These are phyloP conservation scores for Gymnoscelis rufifasciata DNA, from an alignment of 2,888 invertebrate species.

Conservation along the genomic window DNA sequence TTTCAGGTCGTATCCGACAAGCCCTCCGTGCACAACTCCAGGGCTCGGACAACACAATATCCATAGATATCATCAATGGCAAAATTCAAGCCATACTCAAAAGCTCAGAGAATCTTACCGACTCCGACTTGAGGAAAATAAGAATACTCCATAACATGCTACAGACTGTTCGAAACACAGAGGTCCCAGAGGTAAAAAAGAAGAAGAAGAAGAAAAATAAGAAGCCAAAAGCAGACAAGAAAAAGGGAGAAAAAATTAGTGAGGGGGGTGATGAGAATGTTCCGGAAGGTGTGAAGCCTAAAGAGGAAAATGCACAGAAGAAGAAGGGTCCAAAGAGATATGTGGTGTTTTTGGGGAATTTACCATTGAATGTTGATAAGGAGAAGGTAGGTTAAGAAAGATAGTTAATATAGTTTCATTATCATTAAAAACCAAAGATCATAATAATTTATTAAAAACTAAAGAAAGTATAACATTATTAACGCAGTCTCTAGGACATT, in stretches of 20 bases:
- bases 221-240: slow-evolving; percentile 13
- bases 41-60: slow-evolving; percentile 29
- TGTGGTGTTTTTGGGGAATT: slow-evolving; percentile 69
- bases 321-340: slow-evolving; percentile 64
- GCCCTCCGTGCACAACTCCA: slow-evolving; percentile 48
- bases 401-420: no score
- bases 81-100: slow-evolving; percentile 53
- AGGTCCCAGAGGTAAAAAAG: slow-evolving; percentile 7
- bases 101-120: slow-evolving; percentile 37
- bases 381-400: slow-evolving; percentile 57
- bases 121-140: slow-evolving; percentile 54
- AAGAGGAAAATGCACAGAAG: slow-evolving; percentile 26
- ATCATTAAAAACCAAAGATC: no score
- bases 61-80: slow-evolving; percentile 54
- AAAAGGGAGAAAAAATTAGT: slow-evolving; percentile 1
- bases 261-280: slow-evolving; percentile 6
- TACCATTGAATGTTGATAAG: slow-evolving; percentile 54
- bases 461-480: no score
- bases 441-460: no score
- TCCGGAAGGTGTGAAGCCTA: slow-evolving; percentile 17
- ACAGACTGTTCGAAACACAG: slow-evolving; percentile 41
- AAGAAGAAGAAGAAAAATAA: no score
- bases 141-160: slow-evolving; percentile 64
- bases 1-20: slow-evolving; percentile 62
- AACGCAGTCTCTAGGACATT: no score